Evolutionary conservation across 2,113 vertebrate genomes (phyloP).

Genomic region (Hyaena hyaena): DNA sequence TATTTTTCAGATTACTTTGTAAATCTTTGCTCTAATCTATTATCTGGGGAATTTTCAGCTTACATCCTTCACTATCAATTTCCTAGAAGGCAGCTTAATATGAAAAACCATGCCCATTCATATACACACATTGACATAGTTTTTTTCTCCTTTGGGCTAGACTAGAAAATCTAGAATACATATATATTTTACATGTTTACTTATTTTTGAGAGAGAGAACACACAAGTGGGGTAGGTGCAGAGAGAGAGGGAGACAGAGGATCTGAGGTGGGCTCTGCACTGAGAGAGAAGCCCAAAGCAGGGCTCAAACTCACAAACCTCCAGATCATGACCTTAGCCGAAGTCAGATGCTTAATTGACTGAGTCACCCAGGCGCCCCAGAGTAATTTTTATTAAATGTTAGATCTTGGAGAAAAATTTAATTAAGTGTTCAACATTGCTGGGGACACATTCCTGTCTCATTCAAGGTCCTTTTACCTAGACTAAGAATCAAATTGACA

Average conservation of each 20-base stretch:
- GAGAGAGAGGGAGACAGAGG: too few relatives aligned
- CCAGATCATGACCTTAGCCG: too few relatives aligned
- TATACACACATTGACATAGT: neutral
- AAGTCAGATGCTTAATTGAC: too few relatives aligned
- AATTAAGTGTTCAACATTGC: neutral
- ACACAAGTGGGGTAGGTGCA: too few relatives aligned
- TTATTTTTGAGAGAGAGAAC: too few relatives aligned
- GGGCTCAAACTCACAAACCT: too few relatives aligned
- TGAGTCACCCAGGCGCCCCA: too few relatives aligned
- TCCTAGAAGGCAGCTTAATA: neutral
- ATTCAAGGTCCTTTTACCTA: neutral
- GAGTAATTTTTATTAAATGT: constrained; percentile 18
- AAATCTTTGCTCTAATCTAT: neutral
- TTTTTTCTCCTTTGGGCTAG: neutral
- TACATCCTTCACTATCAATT: neutral
- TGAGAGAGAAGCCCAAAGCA: too few relatives aligned
- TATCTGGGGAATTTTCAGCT: neutral
- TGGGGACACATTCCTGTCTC: neutral
- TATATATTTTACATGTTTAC: too few relatives aligned
- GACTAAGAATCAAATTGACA: neutral
- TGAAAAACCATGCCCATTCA: neutral
- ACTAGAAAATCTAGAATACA: neutral
- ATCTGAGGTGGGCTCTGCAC: too few relatives aligned
- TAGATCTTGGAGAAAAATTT: neutral
- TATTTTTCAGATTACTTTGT: neutral